A percentile compares a stretch with the other conserved stretches of the same genome.
Evolutionary conservation across 2,888 invertebrate genomes (phyloP).

Genomic region (Aproaerema taeniolella): DNA sequence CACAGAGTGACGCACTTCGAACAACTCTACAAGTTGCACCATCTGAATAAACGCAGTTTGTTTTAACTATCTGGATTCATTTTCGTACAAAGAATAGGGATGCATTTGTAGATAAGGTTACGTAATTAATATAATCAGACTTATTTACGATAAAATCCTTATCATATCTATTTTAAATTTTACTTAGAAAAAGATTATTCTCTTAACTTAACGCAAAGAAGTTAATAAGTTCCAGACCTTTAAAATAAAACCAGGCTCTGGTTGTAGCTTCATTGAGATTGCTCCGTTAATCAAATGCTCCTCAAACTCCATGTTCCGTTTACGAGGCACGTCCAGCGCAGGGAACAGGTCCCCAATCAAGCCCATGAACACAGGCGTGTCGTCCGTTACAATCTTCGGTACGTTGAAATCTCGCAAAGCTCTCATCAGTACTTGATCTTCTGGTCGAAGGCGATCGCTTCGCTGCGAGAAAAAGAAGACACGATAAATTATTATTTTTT

Average conservation of each 20-base stretch:
- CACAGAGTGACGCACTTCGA: slow-evolving; percentile 96
- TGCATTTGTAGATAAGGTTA: no score
- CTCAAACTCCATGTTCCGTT: slow-evolving; percentile 91
- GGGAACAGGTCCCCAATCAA: slow-evolving; percentile 96
- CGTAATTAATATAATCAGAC: no score
- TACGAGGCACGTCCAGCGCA: slow-evolving; percentile 93
- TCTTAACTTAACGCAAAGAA: no score
- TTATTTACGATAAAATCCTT: no score
- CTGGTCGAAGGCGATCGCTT: slow-evolving; percentile 85
- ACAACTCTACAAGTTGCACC: slow-evolving; percentile 94
- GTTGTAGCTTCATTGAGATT: slow-evolving; percentile 89
- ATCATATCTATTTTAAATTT: not conserved
- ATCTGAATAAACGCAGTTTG: no score
- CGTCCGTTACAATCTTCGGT: slow-evolving; percentile 96
- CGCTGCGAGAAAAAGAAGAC: slow-evolving; percentile 64
- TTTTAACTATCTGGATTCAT: no score
- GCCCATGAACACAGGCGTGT: slow-evolving; percentile 94
- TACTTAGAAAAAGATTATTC: not conserved
- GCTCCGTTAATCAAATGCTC: slow-evolving; percentile 86
- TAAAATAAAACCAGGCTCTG: slow-evolving; percentile 92
- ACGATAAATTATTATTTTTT: not conserved
- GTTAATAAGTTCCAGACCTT: no score
- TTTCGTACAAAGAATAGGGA: no score
- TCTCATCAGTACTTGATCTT: slow-evolving; percentile 96
- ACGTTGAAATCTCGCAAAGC: slow-evolving; percentile 96